These are phyloP conservation scores for Amblyjoppa proteus DNA, from an alignment of 2,888 invertebrate species.

Conservation along the genomic window DNA sequence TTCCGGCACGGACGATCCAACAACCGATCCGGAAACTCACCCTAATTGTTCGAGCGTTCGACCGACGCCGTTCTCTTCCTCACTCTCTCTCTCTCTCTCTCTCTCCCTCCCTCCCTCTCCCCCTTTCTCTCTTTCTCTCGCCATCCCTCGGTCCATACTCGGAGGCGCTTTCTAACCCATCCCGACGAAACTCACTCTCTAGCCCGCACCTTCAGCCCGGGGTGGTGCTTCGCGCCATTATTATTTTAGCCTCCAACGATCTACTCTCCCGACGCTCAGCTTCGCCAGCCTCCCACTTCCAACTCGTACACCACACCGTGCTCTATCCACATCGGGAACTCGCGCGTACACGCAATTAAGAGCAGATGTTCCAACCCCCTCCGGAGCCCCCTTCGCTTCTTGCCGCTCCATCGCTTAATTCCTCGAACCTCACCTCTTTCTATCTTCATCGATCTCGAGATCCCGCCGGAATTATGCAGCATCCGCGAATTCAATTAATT, in stretches of 20 bases:
- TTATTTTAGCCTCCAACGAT: constrained; percentile 58
- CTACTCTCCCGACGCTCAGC: constrained; percentile 33
- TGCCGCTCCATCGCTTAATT: constrained; percentile 10
- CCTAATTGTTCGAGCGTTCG: constrained; percentile 69
- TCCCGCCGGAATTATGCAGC: constrained; percentile 3
- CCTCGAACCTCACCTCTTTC: constrained; percentile 5
- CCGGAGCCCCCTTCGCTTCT: constrained; percentile 6
- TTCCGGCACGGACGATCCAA: constrained; percentile 68
- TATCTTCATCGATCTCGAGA: not conserved
- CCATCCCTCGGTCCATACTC: constrained; percentile 20
- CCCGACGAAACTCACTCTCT: constrained; percentile 4
- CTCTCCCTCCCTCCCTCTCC: too few species aligned
- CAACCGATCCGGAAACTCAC: constrained; percentile 70
- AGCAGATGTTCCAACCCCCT: constrained; percentile 52
- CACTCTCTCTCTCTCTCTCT: too few species aligned
- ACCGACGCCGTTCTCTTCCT: constrained; percentile 36
- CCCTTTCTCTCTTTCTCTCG: not conserved
- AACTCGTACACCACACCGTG: constrained; percentile 25
- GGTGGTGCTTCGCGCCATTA: constrained; percentile 62
- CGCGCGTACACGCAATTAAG: constrained; percentile 64
- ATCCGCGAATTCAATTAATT: not conserved
- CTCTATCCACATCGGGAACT: constrained; percentile 59
- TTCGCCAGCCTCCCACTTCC: constrained; percentile 19
- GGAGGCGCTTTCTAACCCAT: constrained; percentile 2
- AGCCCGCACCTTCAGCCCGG: constrained; percentile 43